Evolutionary conservation across 2,113 vertebrate genomes (phyloP).

Genomic region (Turnix velox): DNA sequence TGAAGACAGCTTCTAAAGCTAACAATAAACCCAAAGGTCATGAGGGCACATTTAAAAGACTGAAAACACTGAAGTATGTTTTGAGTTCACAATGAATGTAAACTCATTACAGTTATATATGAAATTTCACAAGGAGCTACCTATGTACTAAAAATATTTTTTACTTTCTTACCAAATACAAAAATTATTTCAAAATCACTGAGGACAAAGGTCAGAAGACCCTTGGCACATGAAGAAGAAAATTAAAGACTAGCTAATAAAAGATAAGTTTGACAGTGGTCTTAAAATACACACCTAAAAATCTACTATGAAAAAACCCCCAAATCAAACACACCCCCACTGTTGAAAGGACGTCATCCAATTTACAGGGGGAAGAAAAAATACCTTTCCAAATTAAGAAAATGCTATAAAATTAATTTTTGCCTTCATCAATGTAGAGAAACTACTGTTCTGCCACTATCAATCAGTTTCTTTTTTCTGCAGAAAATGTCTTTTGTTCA

Average conservation of each 20-base stretch:
- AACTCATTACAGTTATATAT: neutral
- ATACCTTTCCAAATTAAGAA: neutral
- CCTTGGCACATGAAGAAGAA: neutral
- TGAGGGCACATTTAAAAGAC: neutral
- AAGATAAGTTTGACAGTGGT: neutral
- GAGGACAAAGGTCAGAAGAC: neutral
- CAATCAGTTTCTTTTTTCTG: neutral
- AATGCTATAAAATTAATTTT: neutral
- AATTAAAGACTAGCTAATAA: neutral
- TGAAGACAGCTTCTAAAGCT: neutral
- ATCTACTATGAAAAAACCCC: neutral
- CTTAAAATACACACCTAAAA: neutral
- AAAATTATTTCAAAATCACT: neutral
- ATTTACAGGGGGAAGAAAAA: neutral
- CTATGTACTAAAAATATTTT: neutral
- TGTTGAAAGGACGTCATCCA: neutral
- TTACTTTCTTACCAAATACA: neutral
- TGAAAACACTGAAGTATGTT: neutral
- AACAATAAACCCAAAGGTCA: neutral
- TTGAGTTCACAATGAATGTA: neutral
- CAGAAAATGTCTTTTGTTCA: conserved; percentile 12
- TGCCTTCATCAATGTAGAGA: neutral
- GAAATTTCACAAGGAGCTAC: neutral
- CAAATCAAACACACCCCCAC: neutral
- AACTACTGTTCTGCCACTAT: neutral